Percentiles rank a stretch among this genome's conserved stretches.
These are phyloP conservation scores for Urocynchramus pylzowi DNA, from an alignment of 2,113 vertebrate species.

Conservation along the genomic window DNA sequence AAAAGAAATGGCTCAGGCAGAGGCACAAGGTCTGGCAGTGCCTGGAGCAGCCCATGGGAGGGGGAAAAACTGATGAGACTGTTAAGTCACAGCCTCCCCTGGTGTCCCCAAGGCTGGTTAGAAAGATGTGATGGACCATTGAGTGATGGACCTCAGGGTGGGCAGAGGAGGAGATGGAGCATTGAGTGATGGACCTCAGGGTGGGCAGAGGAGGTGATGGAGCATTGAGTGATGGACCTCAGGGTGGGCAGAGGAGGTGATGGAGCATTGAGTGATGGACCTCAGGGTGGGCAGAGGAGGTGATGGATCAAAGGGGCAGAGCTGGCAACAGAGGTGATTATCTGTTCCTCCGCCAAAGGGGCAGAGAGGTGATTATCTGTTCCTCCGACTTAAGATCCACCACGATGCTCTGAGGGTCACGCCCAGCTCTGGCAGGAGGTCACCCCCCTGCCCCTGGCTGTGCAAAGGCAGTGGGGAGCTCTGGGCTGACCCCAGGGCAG, in stretches of 20 bases:
- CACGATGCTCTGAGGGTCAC: rapidly evolving
- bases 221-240: background rate
- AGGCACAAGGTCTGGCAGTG: background rate
- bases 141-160: background rate
- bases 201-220: background rate
- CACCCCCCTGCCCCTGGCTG: background rate
- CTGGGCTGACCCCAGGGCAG: background rate
- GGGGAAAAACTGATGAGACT: background rate
- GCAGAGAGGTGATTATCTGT: background rate
- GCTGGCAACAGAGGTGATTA: background rate
- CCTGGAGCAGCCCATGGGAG: rapidly evolving
- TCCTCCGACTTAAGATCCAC: background rate
- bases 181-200: background rate
- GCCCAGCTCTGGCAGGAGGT: background rate
- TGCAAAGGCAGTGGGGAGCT: background rate
- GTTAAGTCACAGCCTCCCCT: rapidly evolving
- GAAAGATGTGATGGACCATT: background rate
- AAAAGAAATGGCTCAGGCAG: background rate
- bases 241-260: background rate
- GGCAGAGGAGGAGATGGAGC: too few species aligned
- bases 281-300: background rate
- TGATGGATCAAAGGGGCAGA: background rate
- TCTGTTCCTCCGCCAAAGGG: background rate
- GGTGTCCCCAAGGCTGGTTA: background rate
- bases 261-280: background rate